phyloP scores from a whole-genome alignment of 2,888 invertebrate species.

The Steinernema carpocapsae region DNA sequence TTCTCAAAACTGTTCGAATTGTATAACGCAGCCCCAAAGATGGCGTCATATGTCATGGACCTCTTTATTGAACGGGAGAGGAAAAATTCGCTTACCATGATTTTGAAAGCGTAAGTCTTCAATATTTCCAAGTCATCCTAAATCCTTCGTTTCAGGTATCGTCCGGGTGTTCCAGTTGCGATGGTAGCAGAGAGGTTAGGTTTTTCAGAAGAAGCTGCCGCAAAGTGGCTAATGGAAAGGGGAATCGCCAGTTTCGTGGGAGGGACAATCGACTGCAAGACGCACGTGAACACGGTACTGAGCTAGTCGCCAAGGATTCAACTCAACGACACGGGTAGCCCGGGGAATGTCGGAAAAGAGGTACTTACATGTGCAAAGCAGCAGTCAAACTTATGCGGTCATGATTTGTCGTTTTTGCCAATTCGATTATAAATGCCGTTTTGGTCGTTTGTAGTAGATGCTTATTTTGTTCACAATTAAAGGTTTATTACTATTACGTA shows the following conservation, averaged over 20 bases:
- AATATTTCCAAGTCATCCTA: background rate
- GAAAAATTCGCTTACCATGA: conserved; percentile 85
- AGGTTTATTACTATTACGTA: conserved; percentile 16
- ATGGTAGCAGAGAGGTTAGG: conserved; percentile 86
- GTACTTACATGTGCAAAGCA: background rate
- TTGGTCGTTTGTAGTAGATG: background rate
- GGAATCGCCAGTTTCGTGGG: conserved; percentile 40
- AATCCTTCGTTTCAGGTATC: conserved; percentile 72
- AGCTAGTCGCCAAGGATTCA: background rate
- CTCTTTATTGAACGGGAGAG: conserved; percentile 96
- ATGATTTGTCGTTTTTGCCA: background rate
- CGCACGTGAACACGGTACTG: conserved; percentile 38
- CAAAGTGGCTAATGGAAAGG: conserved; percentile 78
- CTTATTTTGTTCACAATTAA: background rate
- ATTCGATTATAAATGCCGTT: background rate
- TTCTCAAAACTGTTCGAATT: conserved; percentile 89
- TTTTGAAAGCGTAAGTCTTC: conserved; percentile 93
- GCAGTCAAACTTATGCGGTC: background rate
- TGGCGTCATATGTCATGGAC: conserved; percentile 95
- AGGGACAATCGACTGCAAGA: conserved; percentile 42
- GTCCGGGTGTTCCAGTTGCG: conserved; percentile 85
- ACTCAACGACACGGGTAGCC: background rate
- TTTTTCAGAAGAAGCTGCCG: conserved; percentile 82
- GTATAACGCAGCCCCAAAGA: conserved; percentile 84
- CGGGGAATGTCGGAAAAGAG: background rate